phyloP scores from a whole-genome alignment of 2,888 invertebrate genomes.

The Agrilus mali region DNA sequence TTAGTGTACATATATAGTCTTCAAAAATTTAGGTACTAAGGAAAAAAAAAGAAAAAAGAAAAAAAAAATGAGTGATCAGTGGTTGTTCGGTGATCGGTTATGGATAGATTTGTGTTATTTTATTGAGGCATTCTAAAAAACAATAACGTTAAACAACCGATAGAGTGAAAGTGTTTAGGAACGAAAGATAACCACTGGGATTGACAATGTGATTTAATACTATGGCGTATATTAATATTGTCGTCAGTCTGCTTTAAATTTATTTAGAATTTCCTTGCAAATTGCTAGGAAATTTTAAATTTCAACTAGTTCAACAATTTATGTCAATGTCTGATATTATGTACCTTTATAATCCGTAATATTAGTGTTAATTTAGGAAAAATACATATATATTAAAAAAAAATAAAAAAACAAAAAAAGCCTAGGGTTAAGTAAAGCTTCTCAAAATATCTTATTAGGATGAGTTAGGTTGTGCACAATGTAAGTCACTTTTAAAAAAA shows the following conservation, averaged over 20 bases:
- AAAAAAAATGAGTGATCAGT: constrained; percentile 1
- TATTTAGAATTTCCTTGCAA: constrained; percentile 7
- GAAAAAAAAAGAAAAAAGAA: constrained; percentile 13
- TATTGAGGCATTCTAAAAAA: no score
- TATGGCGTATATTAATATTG: constrained; percentile 27
- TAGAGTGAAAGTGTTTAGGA: no score
- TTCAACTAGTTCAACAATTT: constrained; percentile 12
- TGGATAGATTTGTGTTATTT: no score
- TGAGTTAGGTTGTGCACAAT: constrained; percentile 29
- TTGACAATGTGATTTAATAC: constrained; percentile 30
- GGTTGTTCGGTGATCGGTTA: no score
- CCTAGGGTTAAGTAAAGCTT: constrained; percentile 21
- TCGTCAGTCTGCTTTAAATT: constrained; percentile 8
- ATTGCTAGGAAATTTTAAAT: constrained; percentile 7
- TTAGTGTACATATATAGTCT: constrained; percentile 16
- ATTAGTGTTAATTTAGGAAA: constrained; percentile 26
- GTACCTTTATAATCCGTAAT: constrained; percentile 31
- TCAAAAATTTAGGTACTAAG: constrained; percentile 15
- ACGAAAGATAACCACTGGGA: constrained; percentile 14
- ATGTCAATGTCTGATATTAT: constrained; percentile 34
- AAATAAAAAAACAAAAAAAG: constrained; percentile 20
- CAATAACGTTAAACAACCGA: no score
- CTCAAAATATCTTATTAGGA: constrained; percentile 36
- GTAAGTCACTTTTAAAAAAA: constrained; percentile 14
- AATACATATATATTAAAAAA: constrained; percentile 20